Conservation (phyloP, 2,113 vertebrate species). For the Paedocypris sp. region DNA sequence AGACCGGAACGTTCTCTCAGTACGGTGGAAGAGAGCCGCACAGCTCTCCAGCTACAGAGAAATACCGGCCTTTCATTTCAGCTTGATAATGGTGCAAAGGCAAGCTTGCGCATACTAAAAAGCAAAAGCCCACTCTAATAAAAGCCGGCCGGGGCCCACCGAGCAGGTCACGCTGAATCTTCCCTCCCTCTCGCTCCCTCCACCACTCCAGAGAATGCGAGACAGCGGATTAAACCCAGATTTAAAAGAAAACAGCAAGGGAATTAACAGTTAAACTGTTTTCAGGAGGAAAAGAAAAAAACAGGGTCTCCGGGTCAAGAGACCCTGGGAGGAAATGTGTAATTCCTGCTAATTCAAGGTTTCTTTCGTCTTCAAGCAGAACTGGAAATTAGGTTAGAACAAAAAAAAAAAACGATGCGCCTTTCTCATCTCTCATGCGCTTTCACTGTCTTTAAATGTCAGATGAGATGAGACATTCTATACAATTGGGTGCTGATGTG, state of each 20-base stretch:
- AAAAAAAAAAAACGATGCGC: neutral
- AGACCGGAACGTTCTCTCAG: neutral
- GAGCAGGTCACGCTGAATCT: conserved; percentile 11
- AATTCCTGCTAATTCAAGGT: conserved; percentile 22
- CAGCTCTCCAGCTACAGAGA: conserved; percentile 3
- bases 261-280: conserved; percentile 31
- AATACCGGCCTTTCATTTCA: conserved; percentile 36
- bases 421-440: neutral
- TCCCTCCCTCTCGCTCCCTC: conserved; percentile 15
- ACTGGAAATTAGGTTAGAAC: neutral
- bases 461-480: conserved; percentile 5
- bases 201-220: conserved; percentile 13
- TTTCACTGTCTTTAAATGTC: conserved; percentile 36
- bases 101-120: conserved; percentile 38
- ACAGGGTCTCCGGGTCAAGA: neutral
- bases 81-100: conserved; percentile 37
- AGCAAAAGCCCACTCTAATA: conserved; percentile 18
- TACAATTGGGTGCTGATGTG: neutral
- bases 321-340: conserved; percentile 30
- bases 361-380: neutral
- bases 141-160: conserved; percentile 23
- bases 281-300: conserved; percentile 8
- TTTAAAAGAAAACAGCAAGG: conserved; percentile 12
- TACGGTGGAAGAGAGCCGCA: neutral
- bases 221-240: conserved; percentile 6